A percentile compares a stretch with the other conserved stretches of the same genome.
Evolutionary conservation across 2,797 vertebrate species (phyloP).

Genomic region (Chromis chromis): DNA sequence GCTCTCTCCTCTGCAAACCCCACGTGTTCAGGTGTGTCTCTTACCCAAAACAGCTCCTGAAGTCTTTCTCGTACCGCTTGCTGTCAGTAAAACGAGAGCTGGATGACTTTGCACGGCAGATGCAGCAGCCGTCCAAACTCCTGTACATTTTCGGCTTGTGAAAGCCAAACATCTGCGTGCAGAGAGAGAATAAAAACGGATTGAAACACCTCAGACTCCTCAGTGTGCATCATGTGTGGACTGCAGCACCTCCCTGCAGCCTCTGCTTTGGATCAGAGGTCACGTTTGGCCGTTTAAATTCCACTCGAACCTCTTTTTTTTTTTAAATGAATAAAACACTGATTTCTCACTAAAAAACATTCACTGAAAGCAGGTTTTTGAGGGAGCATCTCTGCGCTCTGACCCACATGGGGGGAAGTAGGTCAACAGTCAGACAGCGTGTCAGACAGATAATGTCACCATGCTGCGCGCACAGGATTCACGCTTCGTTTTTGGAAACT

Average conservation of each 20-base stretch:
- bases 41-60: slow-evolving; percentile 88
- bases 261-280: not conserved
- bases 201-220: not conserved
- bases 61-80: slow-evolving; percentile 95
- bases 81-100: slow-evolving; percentile 99
- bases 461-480: slow-evolving; percentile 69
- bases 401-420: slow-evolving; percentile 83
- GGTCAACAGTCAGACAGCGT: slow-evolving; percentile 83
- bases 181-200: slow-evolving; percentile 10
- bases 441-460: slow-evolving; percentile 82
- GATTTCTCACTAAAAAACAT: slow-evolving; percentile 22
- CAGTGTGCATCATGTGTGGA: not conserved
- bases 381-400: slow-evolving; percentile 60
- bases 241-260: slow-evolving; percentile 14
- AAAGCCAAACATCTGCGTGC: slow-evolving; percentile 97
- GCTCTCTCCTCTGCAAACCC: not conserved
- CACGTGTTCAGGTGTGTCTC: slow-evolving; percentile 52
- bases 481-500: slow-evolving; percentile 58
- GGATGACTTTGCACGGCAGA: slow-evolving; percentile 98
- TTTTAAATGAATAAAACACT: not conserved
- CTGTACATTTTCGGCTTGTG: slow-evolving; percentile 99
- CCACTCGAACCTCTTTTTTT: not conserved
- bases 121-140: slow-evolving; percentile 98
- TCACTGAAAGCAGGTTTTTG: slow-evolving; percentile 37
- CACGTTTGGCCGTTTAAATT: not conserved